A percentile compares a stretch with the other conserved stretches of the same genome.
Conservation (phyloP, 2,888 invertebrate species). For the Globia sparganii region DNA sequence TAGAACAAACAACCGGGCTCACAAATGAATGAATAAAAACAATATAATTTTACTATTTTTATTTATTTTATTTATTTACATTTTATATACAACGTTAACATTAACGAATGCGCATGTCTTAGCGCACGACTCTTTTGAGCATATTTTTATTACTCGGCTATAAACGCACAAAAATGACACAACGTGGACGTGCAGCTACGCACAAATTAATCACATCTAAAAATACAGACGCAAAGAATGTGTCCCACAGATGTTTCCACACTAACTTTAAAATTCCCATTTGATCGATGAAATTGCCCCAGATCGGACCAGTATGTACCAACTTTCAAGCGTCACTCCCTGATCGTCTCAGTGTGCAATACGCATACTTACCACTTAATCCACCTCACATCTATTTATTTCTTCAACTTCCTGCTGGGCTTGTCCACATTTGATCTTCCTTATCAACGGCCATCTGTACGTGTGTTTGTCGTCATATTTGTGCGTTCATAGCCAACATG, state of each 20-base stretch:
- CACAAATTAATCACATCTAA: neutral
- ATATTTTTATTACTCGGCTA: slow-evolving; percentile 71
- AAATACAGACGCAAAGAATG: neutral
- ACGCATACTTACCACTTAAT: slow-evolving; percentile 9
- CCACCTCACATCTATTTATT: neutral
- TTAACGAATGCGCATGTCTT: slow-evolving; percentile 79
- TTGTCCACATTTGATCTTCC: neutral
- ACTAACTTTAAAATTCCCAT: neutral
- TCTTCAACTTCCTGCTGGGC: neutral
- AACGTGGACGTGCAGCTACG: neutral
- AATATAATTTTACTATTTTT: slow-evolving; percentile 83
- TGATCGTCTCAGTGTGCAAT: neutral
- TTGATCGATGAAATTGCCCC: neutral
- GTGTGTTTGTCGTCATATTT: slow-evolving; percentile 36
- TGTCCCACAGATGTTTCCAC: neutral
- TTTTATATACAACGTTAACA: slow-evolving; percentile 87
- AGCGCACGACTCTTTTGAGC: slow-evolving; percentile 84
- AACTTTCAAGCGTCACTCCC: neutral
- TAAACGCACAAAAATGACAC: slow-evolving; percentile 56
- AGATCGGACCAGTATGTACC: neutral
- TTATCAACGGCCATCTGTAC: neutral
- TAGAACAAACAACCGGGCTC: neutral
- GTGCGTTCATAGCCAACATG: slow-evolving; percentile 65
- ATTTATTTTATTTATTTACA: slow-evolving; percentile 88
- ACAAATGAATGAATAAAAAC: slow-evolving; percentile 46